Base-by-base conservation (phyloP, 2,888 invertebrate genomes). In the Eustalomyia histrio region DNA sequence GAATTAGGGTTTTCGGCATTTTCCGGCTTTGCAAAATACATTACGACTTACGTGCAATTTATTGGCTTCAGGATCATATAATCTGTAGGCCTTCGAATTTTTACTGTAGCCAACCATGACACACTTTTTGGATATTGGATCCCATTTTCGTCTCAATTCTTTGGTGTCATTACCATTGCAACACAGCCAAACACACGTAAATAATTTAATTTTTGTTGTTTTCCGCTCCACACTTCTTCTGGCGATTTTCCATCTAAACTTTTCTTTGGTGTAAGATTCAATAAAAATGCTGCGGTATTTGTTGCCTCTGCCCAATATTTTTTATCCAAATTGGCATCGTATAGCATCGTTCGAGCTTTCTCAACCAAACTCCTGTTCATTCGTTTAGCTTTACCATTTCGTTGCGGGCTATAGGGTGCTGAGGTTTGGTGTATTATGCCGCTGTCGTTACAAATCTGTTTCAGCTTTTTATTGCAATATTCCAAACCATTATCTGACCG, bases 221-320 rank as follows among this genome's bases (percentile, higher is more conserved):
- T 17, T 9, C 53, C 53, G 16, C 17, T 14, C 53, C 53, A 53
- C 2, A 21, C 16, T 53, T 53, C 53, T n/a, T 53, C 53, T 53
- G 53, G 53, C 5, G 53, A 5, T 21, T 18, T 53, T 8, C 12
- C 9, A n/a, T n/a, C n/a, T n/a, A n/a, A n/a, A 8, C 18, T 2
- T 14, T n/a, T 29, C 17, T 35, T 50, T 21, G 60, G 60, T 17
- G 39, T 52, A 21, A 33, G 5, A 12, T 71, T 71, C 3, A 50
- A 9, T 10, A 69, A 33, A 69, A 43, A 43, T 9, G 47, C 63
- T 18, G 63, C 63, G 18, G 63, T 63, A 21, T 12, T 63, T 47
- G 47, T 52, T 17, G 50, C 43, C 24, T 67, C 43, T 16, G 55
- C 67, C 67, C 24, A 67, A 55, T 33, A 67, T 2, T n/a, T 39